Conservation (phyloP, 2,113 vertebrate genomes). For the Dissostichus mawsoni region DNA sequence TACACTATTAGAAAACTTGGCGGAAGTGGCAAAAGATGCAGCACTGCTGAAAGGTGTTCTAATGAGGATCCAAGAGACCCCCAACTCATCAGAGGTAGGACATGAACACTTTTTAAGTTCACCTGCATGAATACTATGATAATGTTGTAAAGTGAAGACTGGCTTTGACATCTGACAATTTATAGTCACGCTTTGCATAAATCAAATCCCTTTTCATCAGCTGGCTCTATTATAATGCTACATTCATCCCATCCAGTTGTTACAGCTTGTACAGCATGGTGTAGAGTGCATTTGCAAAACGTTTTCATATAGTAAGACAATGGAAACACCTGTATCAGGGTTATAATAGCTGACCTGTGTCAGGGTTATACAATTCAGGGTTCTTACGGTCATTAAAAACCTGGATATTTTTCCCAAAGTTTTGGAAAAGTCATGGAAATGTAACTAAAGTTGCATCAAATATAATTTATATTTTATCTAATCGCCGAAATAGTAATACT, state of each 20-base stretch:
- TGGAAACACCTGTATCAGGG: not conserved
- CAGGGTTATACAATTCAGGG: not conserved
- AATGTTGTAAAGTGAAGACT: not conserved
- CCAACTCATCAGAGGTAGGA: conserved; percentile 88
- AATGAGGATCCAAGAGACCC: conserved; percentile 87
- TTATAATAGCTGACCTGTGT: not conserved
- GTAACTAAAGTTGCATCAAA: too few species aligned
- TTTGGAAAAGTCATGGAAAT: too few species aligned
- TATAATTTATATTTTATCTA: too few species aligned
- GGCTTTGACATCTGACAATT: not conserved
- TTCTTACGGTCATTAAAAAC: too few species aligned
- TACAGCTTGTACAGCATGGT: not conserved
- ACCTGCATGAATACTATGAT: not conserved
- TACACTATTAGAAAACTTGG: conserved; percentile 80
- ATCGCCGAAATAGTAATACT: too few species aligned
- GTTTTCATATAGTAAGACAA: not conserved
- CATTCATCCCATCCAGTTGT: too few species aligned
- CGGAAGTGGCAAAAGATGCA: conserved; percentile 85
- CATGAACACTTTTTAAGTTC: not conserved
- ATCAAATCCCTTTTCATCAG: too few species aligned
- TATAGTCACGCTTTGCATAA: too few species aligned
- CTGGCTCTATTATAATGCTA: too few species aligned
- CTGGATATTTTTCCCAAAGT: too few species aligned
- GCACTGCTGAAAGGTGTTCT: conserved; percentile 89
- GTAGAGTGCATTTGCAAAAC: not conserved